Evolutionary conservation across 2,113 vertebrate species (phyloP), one percentile per base, ranked within the genome.

Genomic region (Psettodes erumei): DNA sequence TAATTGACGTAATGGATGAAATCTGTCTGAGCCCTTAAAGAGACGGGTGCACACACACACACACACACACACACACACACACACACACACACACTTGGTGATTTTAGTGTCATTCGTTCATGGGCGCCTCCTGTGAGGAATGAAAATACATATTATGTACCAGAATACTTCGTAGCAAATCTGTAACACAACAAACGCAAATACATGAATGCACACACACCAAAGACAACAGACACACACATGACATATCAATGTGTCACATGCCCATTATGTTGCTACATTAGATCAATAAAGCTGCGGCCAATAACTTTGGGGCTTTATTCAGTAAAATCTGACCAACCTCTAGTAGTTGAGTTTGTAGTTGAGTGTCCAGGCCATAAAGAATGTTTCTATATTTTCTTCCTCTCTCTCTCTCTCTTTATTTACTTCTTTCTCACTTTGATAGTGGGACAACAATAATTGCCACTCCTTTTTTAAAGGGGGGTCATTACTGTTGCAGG

Each of bases 1-100:
- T 96, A 96, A 97, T 95, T 96, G 95, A 95, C 94, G 92, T 96
- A 95, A 96, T 96, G 94, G 94, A 96, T 95, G 93, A 95, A 93
- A 93, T 94, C 93, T 94, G 94, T 94, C 91, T 89, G 89, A 94
- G 94, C 89, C 95, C 96, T 96, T 95, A 94, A 94, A 95, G 93
- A 80, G 53, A 65, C 61, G 47, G 47, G 56, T 25, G 25, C 11
- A 42, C 28, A 70, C 91, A 56, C 59, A n/a, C 25, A 50, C 42
- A 70, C 64, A 40, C 90, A 51, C 53, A 77, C 50, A 59, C 48
- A 71, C 42, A 55, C 91, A 28, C 53, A 53, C 25, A 63, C 58
- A 51, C 38, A 71, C 60, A 51, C 35, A 61, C 38, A 73, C 25
- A 71, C 11, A 50, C 90, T 91, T 87, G 88, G 91, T 93, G 94